Base-by-base conservation (phyloP, 1,140 invertebrate genomes). In the Caenorhabditis inopinata region DNA sequence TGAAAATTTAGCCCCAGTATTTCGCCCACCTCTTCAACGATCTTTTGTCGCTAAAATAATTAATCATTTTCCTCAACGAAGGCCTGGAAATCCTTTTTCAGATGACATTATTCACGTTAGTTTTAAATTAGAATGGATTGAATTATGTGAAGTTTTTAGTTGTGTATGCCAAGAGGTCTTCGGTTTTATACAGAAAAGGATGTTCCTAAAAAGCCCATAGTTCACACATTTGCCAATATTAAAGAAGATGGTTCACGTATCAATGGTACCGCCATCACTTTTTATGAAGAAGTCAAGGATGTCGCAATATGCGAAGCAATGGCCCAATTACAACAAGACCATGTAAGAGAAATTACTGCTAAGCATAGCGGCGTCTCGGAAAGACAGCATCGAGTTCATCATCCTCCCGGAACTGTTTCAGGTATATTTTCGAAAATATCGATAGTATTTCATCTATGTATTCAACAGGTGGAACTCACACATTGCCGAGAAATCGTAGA, bases 171-270 rank as follows among this genome's bases (percentile, higher is more conserved):
- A 45, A 93, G 93, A 89, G 96, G 96, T 53, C 90, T 98, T 18
- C 92, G 93, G 85, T 97, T 99, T 90, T 92, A 94, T 74, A 97
- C 96, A 4, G 95, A 97, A 89, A 96, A 95, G 89, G 94, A 97
- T 89, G 92, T 92, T 53, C 92, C 87, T 5, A 76, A 95, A 81
- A 93, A 94, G 83, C 93, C 96, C 16, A 92, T 92, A 83, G 97
- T 97, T 91, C 97, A 99, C 89, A 95, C 95, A 58, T 99, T 98
- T 91, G 92, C 98, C 9, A 95, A 98, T 49, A 98, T 96, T 21
- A 92, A 93, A 86, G 96, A 98, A 91, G 95, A 98, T 92, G 97
- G 96, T 51, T 93, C 93, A 81, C 91, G 95, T 84, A 93, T 93
- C 73, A 96, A 96, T 91, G 97, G 97, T 46, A 96, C 95, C 87